Base-by-base conservation (phyloP, 2,113 vertebrate species). In the Corvus moneduloides region DNA sequence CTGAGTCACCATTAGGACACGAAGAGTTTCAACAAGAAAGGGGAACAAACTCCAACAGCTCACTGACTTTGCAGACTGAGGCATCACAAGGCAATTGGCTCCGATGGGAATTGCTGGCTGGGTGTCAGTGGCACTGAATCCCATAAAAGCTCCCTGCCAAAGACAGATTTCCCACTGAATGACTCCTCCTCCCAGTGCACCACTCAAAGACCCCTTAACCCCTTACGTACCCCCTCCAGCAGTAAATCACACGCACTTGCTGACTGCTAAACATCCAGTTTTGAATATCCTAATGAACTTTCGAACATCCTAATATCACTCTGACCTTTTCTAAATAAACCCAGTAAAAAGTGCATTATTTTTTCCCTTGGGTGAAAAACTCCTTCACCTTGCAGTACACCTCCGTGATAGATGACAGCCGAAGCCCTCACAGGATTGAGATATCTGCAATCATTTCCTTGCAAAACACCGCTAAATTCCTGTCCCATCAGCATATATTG, bases 31-130 rank as follows among this genome's bases (percentile, higher is more conserved):
- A 27, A 28, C 15, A 24, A n/a, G 13, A 4, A 55, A 41, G 4
- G 15, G 24, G 23, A 35, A 52, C 30, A 46, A 4, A 11, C 17
- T 23, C 18, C 43, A 67, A 0, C 6, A 61, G 27, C 35, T n/a
- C 27, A 5, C 0, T 43, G 49, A 35, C 16, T 63, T 30, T 73
- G n/a, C 39, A 91, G 62, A 3, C 56, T 49, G 26, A 22, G 54
- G 33, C 2, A 0, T 16, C 13, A 10, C 10, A 21, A 23, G 26
- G 43, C 10, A 23, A 2, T 16, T 9, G 18, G 9, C 16, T 62
- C 9, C 0, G 0, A 4, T 1, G 9, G 64, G 43, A 33, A 7
- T 9, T 26, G 66, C 37, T 87, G 84, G 5, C 61, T 56, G 13
- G 23, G 37, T 24, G 46, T 32, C n/a, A 12, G 6, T 7, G 33